Conservation (phyloP, 2,113 vertebrate genomes). For the Platysternon megacephalum region DNA sequence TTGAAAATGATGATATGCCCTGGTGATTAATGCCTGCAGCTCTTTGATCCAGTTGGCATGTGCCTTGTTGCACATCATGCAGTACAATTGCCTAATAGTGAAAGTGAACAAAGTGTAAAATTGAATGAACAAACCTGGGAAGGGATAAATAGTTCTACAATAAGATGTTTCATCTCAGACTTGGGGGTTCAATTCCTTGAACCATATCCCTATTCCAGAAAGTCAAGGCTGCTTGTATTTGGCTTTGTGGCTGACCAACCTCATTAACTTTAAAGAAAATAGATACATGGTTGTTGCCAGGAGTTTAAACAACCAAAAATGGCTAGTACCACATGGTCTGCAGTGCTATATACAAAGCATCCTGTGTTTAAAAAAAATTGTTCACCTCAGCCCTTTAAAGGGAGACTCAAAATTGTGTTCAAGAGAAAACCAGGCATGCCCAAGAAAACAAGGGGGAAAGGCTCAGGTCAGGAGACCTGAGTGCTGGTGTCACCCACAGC, state of each 20-base stretch:
- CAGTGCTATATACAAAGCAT: background rate
- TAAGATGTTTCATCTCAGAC: background rate
- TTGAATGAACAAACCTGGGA: background rate
- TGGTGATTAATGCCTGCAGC: constrained; percentile 59
- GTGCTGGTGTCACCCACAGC: background rate
- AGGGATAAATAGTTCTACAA: background rate
- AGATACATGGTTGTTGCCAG: background rate
- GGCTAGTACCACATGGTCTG: constrained; percentile 18
- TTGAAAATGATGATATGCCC: constrained; percentile 60
- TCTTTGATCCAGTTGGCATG: constrained; percentile 72
- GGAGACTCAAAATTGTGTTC: background rate
- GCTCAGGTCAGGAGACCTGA: background rate
- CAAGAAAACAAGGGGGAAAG: background rate
- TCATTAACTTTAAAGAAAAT: constrained; percentile 29
- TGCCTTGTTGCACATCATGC: constrained; percentile 27
- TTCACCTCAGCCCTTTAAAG: background rate
- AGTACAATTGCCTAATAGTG: background rate
- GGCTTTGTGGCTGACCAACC: background rate
- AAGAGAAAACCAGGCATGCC: background rate
- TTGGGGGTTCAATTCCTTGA: constrained; percentile 17
- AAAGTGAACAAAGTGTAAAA: constrained; percentile 33
- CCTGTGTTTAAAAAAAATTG: background rate
- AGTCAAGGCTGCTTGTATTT: constrained; percentile 31
- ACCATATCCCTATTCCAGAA: constrained; percentile 30
- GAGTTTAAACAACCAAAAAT: background rate